Evolutionary conservation across 1,140 invertebrate species (phyloP).

Genomic region (Coenobita brevimanus): DNA sequence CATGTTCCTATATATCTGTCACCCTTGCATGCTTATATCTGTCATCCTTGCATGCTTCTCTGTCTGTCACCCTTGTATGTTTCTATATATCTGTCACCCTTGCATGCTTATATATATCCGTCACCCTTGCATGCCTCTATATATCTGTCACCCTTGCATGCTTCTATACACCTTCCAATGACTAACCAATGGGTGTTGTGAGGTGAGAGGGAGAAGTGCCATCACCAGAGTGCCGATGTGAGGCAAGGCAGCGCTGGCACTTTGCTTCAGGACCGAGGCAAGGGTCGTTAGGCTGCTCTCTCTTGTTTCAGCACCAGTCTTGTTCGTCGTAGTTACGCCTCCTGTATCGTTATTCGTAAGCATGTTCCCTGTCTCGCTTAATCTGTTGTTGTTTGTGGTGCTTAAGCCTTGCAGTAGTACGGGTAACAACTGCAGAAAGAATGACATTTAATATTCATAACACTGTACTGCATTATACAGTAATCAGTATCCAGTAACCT

Average conservation of each 20-base stretch:
- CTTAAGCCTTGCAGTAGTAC: background rate
- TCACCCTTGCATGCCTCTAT: no score
- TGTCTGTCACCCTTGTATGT: no score
- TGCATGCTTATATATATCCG: no score
- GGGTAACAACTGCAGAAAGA: background rate
- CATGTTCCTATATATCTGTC: no score
- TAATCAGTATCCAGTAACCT: no score
- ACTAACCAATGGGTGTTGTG: slow-evolving; percentile 29
- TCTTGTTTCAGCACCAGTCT: background rate
- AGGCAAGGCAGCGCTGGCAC: background rate
- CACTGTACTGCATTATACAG: no score
- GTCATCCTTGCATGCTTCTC: no score
- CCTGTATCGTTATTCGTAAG: no score
- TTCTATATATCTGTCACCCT: no score
- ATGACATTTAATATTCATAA: background rate
- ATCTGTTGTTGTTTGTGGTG: background rate
- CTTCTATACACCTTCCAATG: no score
- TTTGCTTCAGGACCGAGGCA: slow-evolving; percentile 15
- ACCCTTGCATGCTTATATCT: no score
- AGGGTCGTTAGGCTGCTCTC: slow-evolving; percentile 27
- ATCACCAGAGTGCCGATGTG: slow-evolving; percentile 20
- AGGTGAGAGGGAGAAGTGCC: background rate
- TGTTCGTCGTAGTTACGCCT: background rate
- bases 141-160: no score
- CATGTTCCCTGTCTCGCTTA: background rate